A percentile compares a stretch with the other conserved stretches of the same genome.
Evolutionary conservation across 2,113 vertebrate species (phyloP).

Genomic region (Thamnophis sirtalis): DNA sequence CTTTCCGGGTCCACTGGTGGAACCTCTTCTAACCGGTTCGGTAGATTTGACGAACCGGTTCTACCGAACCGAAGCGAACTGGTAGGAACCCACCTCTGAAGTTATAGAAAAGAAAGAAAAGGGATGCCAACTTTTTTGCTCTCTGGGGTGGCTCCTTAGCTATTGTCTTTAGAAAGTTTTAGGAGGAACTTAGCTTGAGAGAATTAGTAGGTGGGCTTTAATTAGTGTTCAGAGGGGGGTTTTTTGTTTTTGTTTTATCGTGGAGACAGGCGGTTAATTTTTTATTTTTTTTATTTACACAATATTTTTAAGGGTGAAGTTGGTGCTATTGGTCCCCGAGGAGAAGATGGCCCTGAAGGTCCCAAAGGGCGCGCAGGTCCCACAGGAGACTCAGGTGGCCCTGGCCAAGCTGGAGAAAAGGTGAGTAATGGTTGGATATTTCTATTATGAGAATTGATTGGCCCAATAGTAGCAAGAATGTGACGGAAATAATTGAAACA

Average conservation of each 20-base stretch:
- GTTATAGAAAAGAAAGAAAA: neutral
- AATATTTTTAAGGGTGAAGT: conserved; percentile 80
- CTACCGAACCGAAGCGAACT: no score
- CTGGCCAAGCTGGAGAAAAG: conserved; percentile 92
- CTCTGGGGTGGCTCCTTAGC: neutral
- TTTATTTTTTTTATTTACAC: conserved; percentile 15
- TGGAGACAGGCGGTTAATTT: neutral
- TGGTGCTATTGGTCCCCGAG: conserved; percentile 82
- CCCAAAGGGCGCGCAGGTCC: conserved; percentile 92
- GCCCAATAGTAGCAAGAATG: neutral
- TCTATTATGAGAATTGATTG: neutral
- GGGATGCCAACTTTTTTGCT: neutral
- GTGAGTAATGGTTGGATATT: conserved; percentile 58
- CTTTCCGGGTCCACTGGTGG: no score
- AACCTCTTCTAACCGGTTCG: no score
- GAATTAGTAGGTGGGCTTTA: neutral
- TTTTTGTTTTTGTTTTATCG: no score
- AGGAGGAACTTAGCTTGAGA: neutral
- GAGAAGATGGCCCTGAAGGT: conserved; percentile 96
- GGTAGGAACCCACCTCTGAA: no score
- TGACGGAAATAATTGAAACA: neutral
- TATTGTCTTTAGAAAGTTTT: neutral
- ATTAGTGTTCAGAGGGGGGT: neutral
- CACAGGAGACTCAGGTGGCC: conserved; percentile 82
- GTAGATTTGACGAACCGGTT: no score